Percentiles rank a stretch among this genome's conserved stretches.
phyloP scores from a whole-genome alignment of 1,140 invertebrate species.

The Muscidifurax raptorellus region DNA sequence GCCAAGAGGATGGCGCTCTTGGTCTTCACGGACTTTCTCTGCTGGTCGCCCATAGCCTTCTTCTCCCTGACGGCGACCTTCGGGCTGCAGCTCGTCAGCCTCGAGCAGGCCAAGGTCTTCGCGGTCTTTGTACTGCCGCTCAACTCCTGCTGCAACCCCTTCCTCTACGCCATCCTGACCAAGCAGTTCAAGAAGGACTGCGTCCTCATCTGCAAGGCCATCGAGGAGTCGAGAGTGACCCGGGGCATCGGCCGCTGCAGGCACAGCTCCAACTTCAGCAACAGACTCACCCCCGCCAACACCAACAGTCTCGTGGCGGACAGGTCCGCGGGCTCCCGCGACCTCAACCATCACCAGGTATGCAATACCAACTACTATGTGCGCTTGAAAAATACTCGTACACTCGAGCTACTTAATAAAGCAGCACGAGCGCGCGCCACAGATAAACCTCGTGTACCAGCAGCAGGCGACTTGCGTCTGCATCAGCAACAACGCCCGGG shows the following conservation, averaged over 20 bases:
- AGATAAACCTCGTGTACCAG: slow-evolving; percentile 8
- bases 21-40: slow-evolving; percentile 98
- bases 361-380: too few relatives aligned
- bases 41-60: slow-evolving; percentile 98
- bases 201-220: slow-evolving; percentile 94
- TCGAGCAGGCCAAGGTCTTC: slow-evolving; percentile 98
- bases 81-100: slow-evolving; percentile 90
- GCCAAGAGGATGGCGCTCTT: slow-evolving; percentile 97
- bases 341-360: slow-evolving; percentile 73
- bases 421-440: neutral
- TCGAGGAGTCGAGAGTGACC: slow-evolving; percentile 93
- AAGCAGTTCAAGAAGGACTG: slow-evolving; percentile 99
- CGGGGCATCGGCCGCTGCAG: slow-evolving; percentile 89
- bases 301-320: slow-evolving; percentile 89
- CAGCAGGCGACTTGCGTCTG: slow-evolving; percentile 25
- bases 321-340: slow-evolving; percentile 81
- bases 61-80: slow-evolving; percentile 95
- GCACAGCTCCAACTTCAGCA: slow-evolving; percentile 92
- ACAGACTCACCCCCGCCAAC: slow-evolving; percentile 90
- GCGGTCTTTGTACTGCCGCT: slow-evolving; percentile 96
- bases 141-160: slow-evolving; percentile 97
- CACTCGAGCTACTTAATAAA: too few relatives aligned
- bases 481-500: neutral
- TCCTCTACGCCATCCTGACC: slow-evolving; percentile 96
- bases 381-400: too few relatives aligned